Conservation (phyloP, 2,888 invertebrate species). For the Synanthedon tipuliformis region DNA sequence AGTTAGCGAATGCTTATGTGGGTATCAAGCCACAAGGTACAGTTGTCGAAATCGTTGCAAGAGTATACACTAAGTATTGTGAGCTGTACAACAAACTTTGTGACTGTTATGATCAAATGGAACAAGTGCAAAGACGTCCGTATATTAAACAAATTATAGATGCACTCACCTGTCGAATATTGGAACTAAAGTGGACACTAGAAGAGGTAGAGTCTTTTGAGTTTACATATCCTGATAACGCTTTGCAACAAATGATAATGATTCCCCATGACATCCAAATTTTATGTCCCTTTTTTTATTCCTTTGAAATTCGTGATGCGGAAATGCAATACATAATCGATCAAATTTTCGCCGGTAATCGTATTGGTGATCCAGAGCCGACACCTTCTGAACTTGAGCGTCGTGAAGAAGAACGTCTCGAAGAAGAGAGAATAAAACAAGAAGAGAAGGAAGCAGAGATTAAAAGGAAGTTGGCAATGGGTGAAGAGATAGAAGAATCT, state of each 20-base stretch:
- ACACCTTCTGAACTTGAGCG: slow-evolving; percentile 42
- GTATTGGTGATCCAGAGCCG: slow-evolving; percentile 44
- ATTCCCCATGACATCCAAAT: slow-evolving; percentile 76
- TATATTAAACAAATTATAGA: slow-evolving; percentile 71
- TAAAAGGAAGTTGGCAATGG: slow-evolving; percentile 33
- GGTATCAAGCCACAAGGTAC: slow-evolving; percentile 56
- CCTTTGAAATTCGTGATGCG: slow-evolving; percentile 61
- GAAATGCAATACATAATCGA: slow-evolving; percentile 61
- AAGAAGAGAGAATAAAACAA: slow-evolving; percentile 27
- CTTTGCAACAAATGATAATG: slow-evolving; percentile 75
- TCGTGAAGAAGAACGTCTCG: slow-evolving; percentile 31
- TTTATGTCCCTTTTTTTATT: slow-evolving; percentile 73
- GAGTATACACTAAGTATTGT: slow-evolving; percentile 64
- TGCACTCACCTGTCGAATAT: slow-evolving; percentile 66
- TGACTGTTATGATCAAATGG: slow-evolving; percentile 72
- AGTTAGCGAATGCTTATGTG: slow-evolving; percentile 27
- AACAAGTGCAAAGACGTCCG: slow-evolving; percentile 71
- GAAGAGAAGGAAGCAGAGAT: slow-evolving; percentile 39
- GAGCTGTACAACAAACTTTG: slow-evolving; percentile 68
- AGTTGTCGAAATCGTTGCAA: slow-evolving; percentile 61
- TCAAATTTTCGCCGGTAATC: slow-evolving; percentile 49
- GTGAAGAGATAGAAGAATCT: slow-evolving; percentile 27
- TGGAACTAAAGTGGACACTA: slow-evolving; percentile 70
- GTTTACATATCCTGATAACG: slow-evolving; percentile 79
- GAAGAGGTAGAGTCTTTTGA: slow-evolving; percentile 70